These are phyloP conservation scores for Zaprionus lachaisei DNA, from an alignment of 1,140 invertebrate genomes.

Conservation along the genomic window DNA sequence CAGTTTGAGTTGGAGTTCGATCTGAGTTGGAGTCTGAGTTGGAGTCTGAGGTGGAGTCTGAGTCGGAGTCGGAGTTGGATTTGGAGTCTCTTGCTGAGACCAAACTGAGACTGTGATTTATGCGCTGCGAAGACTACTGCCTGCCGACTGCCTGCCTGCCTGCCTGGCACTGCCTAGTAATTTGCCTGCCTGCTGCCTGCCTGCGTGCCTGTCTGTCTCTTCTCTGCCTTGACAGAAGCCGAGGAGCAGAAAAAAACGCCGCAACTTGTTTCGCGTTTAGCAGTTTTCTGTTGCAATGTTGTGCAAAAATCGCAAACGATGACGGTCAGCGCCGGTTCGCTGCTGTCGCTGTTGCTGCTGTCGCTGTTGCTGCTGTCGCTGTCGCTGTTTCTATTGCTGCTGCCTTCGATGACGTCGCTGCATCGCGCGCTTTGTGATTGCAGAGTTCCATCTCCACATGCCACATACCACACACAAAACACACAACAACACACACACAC, in stretches of 20 bases:
- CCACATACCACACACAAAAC: slow-evolving; percentile 1
- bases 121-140: slow-evolving; percentile 76
- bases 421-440: slow-evolving; percentile 62
- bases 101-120: slow-evolving; percentile 67
- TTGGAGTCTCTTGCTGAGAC: slow-evolving; percentile 35
- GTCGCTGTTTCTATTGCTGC: slow-evolving; percentile 39
- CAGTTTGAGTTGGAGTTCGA: slow-evolving; percentile 39
- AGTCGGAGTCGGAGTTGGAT: slow-evolving; percentile 17
- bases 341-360: slow-evolving; percentile 23
- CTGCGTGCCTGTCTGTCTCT: slow-evolving; percentile 26
- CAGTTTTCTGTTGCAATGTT: slow-evolving; percentile 84
- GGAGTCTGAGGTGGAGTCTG: background rate
- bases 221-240: slow-evolving; percentile 58
- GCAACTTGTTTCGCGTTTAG: slow-evolving; percentile 84
- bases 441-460: slow-evolving; percentile 28
- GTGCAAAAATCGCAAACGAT: slow-evolving; percentile 80
- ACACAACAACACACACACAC: background rate
- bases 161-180: slow-evolving; percentile 69
- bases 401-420: slow-evolving; percentile 61
- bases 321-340: slow-evolving; percentile 58
- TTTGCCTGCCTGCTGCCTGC: slow-evolving; percentile 52
- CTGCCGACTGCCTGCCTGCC: slow-evolving; percentile 68
- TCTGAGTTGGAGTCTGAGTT: slow-evolving; percentile 36
- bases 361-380: slow-evolving; percentile 33
- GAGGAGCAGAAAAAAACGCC: slow-evolving; percentile 83